Evolutionary conservation across 2,113 vertebrate species (phyloP), one percentile per base, ranked within the genome.

Genomic region (Petromus typicus): DNA sequence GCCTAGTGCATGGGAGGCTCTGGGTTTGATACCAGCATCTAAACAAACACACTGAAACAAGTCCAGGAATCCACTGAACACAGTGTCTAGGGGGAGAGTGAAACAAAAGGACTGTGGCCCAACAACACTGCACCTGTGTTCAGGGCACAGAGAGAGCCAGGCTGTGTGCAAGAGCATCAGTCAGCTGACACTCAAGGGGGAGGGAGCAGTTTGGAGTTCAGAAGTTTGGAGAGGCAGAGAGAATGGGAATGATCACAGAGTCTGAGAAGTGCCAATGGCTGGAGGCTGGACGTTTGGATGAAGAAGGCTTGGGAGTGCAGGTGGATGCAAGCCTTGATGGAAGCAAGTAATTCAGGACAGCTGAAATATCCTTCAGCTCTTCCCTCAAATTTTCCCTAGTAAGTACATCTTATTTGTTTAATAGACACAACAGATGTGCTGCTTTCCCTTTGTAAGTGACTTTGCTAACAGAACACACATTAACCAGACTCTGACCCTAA

Each of bases 71-170:
- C 85, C 37, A 7, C 2, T 30, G 89, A 86, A 83, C 63, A 22
- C 1, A 9, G 14, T 34, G 25, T 5, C 1, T 4, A 2, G 40
- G 37, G 7, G 90, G n/a, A 61, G 13, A 22, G 14, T 2, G 17
- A 13, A 16, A 25, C 7, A 40, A 20, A 61, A 45, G 61, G 92
- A 32, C 37, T 9, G 37, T 61, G 18, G 34, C 67, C 17, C 20
- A 34, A 27, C n/a, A 16, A 7, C 0, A 13, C 1, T 18, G 3
- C 25, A 1, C 34, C 18, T 3, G 8, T 37, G 11, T 25, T 22
- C 23, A 8, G 20, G 30, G 43, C 14, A 23, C 25, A 54, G 40
- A 66, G 56, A 23, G 43, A 40, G 30, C 43, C 34, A 61, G 54
- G 56, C 17, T 75, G 45, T 13, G 12, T 22, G 8, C 67, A 23